These are phyloP conservation scores for Andinoacara biseriatus DNA, from an alignment of 2,113 vertebrate species.

Conservation along the genomic window DNA sequence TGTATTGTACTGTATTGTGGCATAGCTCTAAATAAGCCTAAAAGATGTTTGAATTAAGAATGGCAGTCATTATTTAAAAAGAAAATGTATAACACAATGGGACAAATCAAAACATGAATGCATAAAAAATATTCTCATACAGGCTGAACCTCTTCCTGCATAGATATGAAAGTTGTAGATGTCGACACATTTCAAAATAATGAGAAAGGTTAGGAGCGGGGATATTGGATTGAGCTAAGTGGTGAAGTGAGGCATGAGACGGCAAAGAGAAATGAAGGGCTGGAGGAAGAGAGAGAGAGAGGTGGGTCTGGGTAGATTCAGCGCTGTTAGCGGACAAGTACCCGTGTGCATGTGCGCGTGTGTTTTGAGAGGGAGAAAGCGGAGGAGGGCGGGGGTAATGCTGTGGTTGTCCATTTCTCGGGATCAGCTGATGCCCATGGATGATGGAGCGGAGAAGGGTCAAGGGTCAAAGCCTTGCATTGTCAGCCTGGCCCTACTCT, in stretches of 20 bases:
- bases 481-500: conserved; percentile 71
- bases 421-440: conserved; percentile 76
- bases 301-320: conserved; percentile 41
- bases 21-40: neutral
- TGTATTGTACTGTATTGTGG: neutral
- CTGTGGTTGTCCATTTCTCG: conserved; percentile 64
- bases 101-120: conserved; percentile 39
- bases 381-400: neutral
- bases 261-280: conserved; percentile 44
- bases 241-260: conserved; percentile 65
- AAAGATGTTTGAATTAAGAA: neutral
- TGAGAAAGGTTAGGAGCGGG: conserved; percentile 58
- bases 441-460: conserved; percentile 75
- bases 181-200: conserved; percentile 67
- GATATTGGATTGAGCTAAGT: conserved; percentile 52
- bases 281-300: conserved; percentile 47
- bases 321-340: conserved; percentile 29
- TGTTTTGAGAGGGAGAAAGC: conserved; percentile 19
- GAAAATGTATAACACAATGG: conserved; percentile 2
- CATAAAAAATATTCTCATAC: conserved; percentile 12
- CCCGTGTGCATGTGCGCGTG: conserved; percentile 10
- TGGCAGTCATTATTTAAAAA: conserved; percentile 14
- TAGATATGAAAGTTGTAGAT: conserved; percentile 45
- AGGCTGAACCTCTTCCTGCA: conserved; percentile 26
- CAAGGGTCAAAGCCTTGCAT: conserved; percentile 76